A percentile compares a stretch with the other conserved stretches of the same genome.
Conservation (phyloP, 2,888 invertebrate genomes). For the Fragum whitleyi region DNA sequence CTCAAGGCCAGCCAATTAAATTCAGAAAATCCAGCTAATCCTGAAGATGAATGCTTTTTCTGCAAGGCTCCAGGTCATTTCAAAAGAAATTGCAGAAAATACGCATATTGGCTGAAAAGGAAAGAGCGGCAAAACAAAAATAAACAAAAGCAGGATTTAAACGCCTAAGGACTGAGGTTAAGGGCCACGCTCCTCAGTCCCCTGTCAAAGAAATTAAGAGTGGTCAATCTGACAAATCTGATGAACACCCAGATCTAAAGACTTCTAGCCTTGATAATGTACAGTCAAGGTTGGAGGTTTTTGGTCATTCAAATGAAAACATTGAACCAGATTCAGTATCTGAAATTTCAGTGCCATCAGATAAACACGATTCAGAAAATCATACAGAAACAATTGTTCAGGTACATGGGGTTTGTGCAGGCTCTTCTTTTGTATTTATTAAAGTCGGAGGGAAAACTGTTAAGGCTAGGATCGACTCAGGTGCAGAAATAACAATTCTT, state of each 20-base stretch:
- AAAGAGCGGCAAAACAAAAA: no score
- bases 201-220: not conserved
- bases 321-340: not conserved
- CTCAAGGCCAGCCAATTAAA: not conserved
- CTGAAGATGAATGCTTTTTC: not conserved
- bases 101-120: not conserved
- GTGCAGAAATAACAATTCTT: conserved; percentile 38
- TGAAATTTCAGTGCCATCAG: not conserved
- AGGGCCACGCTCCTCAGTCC: not conserved
- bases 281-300: no score
- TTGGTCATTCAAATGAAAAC: not conserved
- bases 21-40: no score
- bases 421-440: conserved; percentile 18
- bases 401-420: conserved; percentile 18
- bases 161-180: conserved; percentile 6
- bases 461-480: conserved; percentile 37
- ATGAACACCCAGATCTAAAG: not conserved
- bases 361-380: no score
- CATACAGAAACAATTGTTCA: not conserved
- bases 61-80: conserved; percentile 10
- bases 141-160: conserved; percentile 12
- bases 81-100: not conserved
- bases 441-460: conserved; percentile 23
- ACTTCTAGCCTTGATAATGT: not conserved
- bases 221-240: not conserved